These are phyloP conservation scores for Campylorhamphus procurvoides DNA, from an alignment of 2,113 vertebrate species.

Conservation along the genomic window DNA sequence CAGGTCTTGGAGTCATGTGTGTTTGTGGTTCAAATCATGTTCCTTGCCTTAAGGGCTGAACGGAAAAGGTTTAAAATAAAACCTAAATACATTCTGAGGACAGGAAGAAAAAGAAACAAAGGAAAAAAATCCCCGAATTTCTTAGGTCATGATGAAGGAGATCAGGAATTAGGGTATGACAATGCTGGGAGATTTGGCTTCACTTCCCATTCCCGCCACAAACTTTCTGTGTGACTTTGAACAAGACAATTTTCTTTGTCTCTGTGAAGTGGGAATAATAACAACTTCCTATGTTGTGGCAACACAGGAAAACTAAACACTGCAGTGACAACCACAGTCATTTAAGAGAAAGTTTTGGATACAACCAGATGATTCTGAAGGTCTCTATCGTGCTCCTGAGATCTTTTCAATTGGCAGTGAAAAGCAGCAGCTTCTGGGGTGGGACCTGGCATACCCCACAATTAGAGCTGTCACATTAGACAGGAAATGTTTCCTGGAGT, in stretches of 20 bases:
- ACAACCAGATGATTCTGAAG: background rate
- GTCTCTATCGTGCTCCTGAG: background rate
- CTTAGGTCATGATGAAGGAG: background rate
- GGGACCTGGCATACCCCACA: background rate
- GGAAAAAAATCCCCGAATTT: background rate
- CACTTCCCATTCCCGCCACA: background rate
- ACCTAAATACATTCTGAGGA: background rate
- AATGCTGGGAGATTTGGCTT: background rate
- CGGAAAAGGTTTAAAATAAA: conserved; percentile 30
- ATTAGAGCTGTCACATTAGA: accelerated
- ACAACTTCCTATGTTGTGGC: background rate
- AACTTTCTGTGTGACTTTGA: background rate
- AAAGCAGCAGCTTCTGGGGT: background rate
- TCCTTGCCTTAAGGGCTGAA: background rate
- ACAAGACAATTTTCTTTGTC: background rate
- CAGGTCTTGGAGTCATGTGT: background rate
- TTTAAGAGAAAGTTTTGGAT: background rate
- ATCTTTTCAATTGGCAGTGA: background rate
- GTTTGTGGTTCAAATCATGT: background rate
- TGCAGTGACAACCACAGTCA: background rate
- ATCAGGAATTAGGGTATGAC: background rate
- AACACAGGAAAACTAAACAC: background rate
- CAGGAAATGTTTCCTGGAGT: background rate
- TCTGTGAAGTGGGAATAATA: background rate
- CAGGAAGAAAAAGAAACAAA: conserved; percentile 56